phyloP scores from a whole-genome alignment of 2,113 vertebrate species.

The Montifringilla adamsi region DNA sequence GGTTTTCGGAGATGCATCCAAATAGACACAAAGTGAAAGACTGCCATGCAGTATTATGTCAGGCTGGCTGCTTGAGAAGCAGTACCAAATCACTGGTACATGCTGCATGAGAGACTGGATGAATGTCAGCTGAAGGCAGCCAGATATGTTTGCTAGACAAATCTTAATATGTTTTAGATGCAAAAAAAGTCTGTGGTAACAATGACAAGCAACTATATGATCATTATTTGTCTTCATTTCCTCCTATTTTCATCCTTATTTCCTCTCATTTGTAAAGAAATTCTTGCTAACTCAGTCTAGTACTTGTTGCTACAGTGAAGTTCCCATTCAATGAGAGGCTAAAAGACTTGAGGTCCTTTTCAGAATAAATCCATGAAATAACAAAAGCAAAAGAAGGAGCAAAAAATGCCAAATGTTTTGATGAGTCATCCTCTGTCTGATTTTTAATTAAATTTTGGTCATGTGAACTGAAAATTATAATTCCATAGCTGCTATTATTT shows the following conservation, averaged over 20 bases:
- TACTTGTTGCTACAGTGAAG: neutral
- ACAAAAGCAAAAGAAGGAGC: neutral
- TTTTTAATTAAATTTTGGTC: neutral
- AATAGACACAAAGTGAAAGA: neutral
- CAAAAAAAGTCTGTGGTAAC: neutral
- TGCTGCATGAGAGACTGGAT: neutral
- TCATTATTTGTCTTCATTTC: neutral
- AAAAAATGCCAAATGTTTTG: neutral
- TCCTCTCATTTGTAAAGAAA: neutral
- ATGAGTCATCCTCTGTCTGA: neutral
- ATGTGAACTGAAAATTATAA: neutral
- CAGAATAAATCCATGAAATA: neutral
- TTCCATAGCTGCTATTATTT: neutral
- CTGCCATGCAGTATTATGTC: neutral
- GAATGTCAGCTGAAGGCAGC: neutral
- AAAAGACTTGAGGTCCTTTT: neutral
- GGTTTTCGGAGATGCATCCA: neutral
- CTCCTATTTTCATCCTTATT: neutral
- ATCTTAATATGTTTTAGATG: neutral
- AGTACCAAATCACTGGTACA: neutral
- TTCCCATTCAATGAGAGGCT: neutral
- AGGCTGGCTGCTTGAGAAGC: neutral
- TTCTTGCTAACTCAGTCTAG: neutral
- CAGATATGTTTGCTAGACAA: neutral
- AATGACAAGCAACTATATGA: neutral